Evolutionary conservation across 1,140 invertebrate species (phyloP).

Genomic region (Eupeodes corollae): DNA sequence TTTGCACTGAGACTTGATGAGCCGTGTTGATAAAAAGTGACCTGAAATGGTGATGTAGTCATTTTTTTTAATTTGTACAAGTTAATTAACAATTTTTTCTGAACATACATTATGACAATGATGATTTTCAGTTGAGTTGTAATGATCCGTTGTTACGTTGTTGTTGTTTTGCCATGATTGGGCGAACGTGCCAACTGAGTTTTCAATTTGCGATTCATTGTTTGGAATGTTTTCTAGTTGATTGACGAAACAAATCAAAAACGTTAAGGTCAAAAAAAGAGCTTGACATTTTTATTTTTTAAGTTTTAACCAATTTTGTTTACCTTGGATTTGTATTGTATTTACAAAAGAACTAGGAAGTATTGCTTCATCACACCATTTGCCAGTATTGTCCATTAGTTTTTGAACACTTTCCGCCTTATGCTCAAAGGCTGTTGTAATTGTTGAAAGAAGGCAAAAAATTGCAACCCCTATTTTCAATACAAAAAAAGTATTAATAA

Average conservation of each 20-base stretch:
- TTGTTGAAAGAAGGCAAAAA: conserved; percentile 51
- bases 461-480: conserved; percentile 41
- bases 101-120: neutral
- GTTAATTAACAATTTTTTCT: neutral
- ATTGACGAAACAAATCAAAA: neutral
- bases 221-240: neutral
- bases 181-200: neutral
- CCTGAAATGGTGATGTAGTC: conserved; percentile 6
- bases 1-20: conserved; percentile 39
- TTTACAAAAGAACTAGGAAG: too few species aligned
- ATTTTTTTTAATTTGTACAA: too few species aligned
- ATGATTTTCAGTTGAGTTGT: conserved; percentile 3
- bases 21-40: conserved; percentile 19
- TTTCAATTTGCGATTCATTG: neutral
- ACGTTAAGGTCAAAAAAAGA: neutral
- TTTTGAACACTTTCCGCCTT: conserved; percentile 23
- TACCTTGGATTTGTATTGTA: too few species aligned
- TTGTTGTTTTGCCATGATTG: neutral
- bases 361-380: too few species aligned
- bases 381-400: conserved; percentile 18
- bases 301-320: too few species aligned
- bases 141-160: neutral
- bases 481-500: conserved; percentile 3
- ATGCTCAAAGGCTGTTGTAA: conserved; percentile 55
- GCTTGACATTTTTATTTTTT: neutral